A percentile compares a stretch with the other conserved stretches of the same genome.
Conservation (phyloP, 2,888 invertebrate species). For the Drosophila borborema region DNA sequence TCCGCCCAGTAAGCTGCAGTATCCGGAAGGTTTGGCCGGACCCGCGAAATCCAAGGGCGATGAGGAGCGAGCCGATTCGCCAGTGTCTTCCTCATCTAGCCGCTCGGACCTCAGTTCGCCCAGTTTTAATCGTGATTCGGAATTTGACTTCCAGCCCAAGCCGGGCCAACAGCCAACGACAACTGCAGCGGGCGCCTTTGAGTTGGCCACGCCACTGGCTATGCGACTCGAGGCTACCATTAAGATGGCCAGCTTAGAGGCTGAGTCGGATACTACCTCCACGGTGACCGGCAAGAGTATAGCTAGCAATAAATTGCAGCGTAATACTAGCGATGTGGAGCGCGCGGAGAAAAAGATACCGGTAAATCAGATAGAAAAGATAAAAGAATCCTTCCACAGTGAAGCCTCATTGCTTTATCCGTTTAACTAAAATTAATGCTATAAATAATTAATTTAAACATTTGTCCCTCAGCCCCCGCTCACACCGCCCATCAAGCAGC, state of each 20-base stretch:
- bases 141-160: constrained; percentile 87
- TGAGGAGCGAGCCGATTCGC: constrained; percentile 88
- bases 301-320: constrained; percentile 86
- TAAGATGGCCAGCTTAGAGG: constrained; percentile 85
- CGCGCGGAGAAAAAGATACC: constrained; percentile 76
- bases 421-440: background rate
- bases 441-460: background rate
- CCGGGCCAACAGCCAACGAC: constrained; percentile 70
- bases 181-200: constrained; percentile 59
- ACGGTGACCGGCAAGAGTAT: constrained; percentile 91
- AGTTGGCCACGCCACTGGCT: constrained; percentile 79
- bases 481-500: constrained; percentile 76
- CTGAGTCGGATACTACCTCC: constrained; percentile 92
- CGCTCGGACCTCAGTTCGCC: constrained; percentile 90
- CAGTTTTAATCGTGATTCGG: constrained; percentile 89
- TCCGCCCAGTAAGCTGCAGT: constrained; percentile 95
- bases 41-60: constrained; percentile 83
- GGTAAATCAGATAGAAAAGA: constrained; percentile 64
- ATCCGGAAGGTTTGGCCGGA: constrained; percentile 88
- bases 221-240: constrained; percentile 80
- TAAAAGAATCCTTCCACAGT: too few relatives aligned
- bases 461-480: constrained; percentile 62
- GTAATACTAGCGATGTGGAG: constrained; percentile 73
- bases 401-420: too few relatives aligned
- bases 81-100: constrained; percentile 91